A percentile compares a stretch with the other conserved stretches of the same genome.
These are phyloP conservation scores for Agrochola macilenta DNA, from an alignment of 2,888 invertebrate genomes.

Conservation along the genomic window DNA sequence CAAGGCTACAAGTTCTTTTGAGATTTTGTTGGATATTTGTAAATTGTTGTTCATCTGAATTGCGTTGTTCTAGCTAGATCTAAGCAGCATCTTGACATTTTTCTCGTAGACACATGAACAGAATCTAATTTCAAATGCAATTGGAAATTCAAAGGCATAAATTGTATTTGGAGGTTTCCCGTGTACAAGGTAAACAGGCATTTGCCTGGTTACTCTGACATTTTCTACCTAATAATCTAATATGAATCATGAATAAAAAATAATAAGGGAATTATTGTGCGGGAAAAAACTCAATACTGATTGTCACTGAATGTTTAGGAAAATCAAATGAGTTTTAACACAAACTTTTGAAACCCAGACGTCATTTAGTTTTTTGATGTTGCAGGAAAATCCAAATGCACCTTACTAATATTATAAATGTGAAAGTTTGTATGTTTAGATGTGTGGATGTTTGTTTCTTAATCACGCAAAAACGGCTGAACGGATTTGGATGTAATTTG, in stretches of 20 bases:
- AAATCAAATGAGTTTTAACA: neutral
- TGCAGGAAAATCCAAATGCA: neutral
- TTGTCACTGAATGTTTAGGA: neutral
- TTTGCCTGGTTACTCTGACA: neutral
- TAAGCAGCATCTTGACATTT: neutral
- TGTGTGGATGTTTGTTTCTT: too few species aligned
- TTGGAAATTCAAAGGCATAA: neutral
- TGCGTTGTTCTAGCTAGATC: neutral
- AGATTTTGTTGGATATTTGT: slow-evolving; percentile 13
- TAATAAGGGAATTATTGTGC: neutral
- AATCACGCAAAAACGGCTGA: too few species aligned
- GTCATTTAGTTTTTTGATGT: neutral
- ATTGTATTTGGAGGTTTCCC: neutral
- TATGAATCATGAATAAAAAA: neutral
- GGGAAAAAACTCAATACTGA: neutral
- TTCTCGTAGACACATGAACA: neutral
- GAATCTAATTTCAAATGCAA: slow-evolving; percentile 1
- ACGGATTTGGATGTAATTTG: too few species aligned
- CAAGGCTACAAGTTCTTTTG: slow-evolving; percentile 21
- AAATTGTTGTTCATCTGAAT: neutral
- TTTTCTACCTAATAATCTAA: neutral
- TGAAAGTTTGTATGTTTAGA: too few species aligned
- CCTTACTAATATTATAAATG: too few species aligned
- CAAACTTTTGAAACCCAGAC: neutral
- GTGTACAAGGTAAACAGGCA: neutral